A percentile compares a stretch with the other conserved stretches of the same genome.
These are phyloP conservation scores for Sacculina carcini DNA, from an alignment of 2,888 invertebrate species.

Conservation along the genomic window DNA sequence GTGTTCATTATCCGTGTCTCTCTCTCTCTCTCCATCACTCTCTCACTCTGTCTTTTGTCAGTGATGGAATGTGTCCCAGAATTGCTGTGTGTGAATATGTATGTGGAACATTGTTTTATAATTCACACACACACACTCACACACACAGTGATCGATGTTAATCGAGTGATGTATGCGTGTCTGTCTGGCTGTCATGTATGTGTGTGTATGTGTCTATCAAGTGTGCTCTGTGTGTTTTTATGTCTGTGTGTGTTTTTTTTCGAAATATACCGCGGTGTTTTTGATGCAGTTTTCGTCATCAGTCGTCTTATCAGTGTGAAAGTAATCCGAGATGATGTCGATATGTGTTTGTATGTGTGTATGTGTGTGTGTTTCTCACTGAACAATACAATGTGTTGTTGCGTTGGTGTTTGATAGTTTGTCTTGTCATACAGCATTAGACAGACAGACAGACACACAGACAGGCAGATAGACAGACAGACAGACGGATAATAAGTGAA, in stretches of 20 bases:
- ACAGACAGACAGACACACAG: too few relatives aligned
- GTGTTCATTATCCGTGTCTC: not conserved
- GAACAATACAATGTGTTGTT: too few relatives aligned
- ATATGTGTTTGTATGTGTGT: not conserved
- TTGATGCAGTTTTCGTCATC: too few relatives aligned
- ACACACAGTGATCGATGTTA: not conserved
- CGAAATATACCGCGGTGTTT: too few relatives aligned
- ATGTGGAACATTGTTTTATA: not conserved
- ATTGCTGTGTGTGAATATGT: not conserved
- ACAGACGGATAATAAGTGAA: too few relatives aligned
- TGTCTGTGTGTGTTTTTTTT: not conserved
- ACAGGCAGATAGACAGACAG: too few relatives aligned
- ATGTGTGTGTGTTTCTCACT: not conserved
- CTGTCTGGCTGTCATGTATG: not conserved
- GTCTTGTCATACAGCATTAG: too few relatives aligned
- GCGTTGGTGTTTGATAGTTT: too few relatives aligned
- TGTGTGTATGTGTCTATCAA: not conserved
- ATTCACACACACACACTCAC: not conserved
- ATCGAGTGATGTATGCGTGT: not conserved
- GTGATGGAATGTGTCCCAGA: too few relatives aligned
- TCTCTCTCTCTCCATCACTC: slow-evolving; percentile 6
- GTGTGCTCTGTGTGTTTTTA: not conserved
- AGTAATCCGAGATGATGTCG: too few relatives aligned
- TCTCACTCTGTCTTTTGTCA: not conserved
- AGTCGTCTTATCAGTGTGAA: too few relatives aligned